These are phyloP conservation scores for Fragum sueziense DNA, from an alignment of 2,888 invertebrate genomes.

Conservation along the genomic window DNA sequence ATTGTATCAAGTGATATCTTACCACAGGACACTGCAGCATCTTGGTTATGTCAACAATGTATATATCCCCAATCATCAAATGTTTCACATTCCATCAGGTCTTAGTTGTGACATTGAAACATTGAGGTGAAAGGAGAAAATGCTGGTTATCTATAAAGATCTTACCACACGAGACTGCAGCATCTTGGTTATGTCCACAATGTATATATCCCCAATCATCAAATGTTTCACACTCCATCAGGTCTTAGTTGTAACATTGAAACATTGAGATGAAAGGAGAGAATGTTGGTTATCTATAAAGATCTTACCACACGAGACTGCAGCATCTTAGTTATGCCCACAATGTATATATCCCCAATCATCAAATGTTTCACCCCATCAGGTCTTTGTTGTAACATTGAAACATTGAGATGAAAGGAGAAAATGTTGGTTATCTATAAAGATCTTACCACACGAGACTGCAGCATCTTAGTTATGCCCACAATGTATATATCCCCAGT, in stretches of 20 bases:
- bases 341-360: slow-evolving; percentile 17
- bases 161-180: slow-evolving; percentile 18
- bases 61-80: slow-evolving; percentile 9
- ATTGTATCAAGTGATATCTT: not conserved
- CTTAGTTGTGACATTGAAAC: no score
- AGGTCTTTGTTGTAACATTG: no score
- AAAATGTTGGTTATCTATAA: no score
- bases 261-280: no score
- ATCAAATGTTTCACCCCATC: not conserved
- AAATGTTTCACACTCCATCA: not conserved
- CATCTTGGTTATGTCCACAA: slow-evolving; percentile 17
- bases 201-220: slow-evolving; percentile 13
- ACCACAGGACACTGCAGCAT: slow-evolving; percentile 24
- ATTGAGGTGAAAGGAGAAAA: no score
- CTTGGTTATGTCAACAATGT: slow-evolving; percentile 22
- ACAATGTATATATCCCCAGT: slow-evolving; percentile 16
- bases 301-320: slow-evolving; percentile 19
- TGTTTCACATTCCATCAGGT: not conserved
- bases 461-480: slow-evolving; percentile 8
- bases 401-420: no score
- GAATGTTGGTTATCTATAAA: no score
- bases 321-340: slow-evolving; percentile 8
- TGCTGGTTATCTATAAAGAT: no score
- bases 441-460: slow-evolving; percentile 18
- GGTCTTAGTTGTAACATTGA: no score